Evolutionary conservation across 2,113 vertebrate species (phyloP).

Genomic region (Paratilapia polleni): DNA sequence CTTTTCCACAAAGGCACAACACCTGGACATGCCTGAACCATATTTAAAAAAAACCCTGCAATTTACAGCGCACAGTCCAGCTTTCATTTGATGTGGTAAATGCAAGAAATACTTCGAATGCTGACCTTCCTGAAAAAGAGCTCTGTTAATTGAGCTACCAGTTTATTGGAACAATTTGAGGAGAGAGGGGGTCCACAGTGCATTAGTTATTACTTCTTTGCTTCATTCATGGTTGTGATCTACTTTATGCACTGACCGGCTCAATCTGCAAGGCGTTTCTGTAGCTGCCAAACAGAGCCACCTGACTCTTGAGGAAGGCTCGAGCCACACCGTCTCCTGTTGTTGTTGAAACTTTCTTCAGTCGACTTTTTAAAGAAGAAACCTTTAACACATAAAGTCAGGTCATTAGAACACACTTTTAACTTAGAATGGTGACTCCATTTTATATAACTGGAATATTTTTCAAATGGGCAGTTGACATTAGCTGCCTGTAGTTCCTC

Average conservation of each 20-base stretch:
- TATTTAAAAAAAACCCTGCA: background rate
- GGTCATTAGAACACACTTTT: background rate
- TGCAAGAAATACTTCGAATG: background rate
- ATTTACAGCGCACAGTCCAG: background rate
- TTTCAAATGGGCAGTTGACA: background rate
- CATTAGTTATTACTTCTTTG: background rate
- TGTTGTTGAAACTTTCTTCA: conserved; percentile 95
- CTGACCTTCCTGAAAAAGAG: background rate
- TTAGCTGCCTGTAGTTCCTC: conserved; percentile 35
- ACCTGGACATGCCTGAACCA: too few species aligned
- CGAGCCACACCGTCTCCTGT: conserved; percentile 93
- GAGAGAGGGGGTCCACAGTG: too few species aligned
- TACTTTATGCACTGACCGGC: conserved; percentile 82
- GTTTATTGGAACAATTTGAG: background rate
- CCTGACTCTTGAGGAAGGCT: conserved; percentile 96
- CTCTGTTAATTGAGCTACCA: background rate
- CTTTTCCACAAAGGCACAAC: too few species aligned
- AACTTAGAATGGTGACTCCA: background rate
- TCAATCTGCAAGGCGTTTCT: conserved; percentile 93
- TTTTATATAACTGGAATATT: background rate
- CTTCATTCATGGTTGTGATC: background rate
- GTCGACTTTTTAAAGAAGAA: conserved; percentile 90
- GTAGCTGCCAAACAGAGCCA: conserved; percentile 95
- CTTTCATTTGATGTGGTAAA: background rate
- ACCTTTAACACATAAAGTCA: conserved; percentile 77